phyloP scores from a whole-genome alignment of 2,797 vertebrate species.

The Manis crassicaudata region DNA sequence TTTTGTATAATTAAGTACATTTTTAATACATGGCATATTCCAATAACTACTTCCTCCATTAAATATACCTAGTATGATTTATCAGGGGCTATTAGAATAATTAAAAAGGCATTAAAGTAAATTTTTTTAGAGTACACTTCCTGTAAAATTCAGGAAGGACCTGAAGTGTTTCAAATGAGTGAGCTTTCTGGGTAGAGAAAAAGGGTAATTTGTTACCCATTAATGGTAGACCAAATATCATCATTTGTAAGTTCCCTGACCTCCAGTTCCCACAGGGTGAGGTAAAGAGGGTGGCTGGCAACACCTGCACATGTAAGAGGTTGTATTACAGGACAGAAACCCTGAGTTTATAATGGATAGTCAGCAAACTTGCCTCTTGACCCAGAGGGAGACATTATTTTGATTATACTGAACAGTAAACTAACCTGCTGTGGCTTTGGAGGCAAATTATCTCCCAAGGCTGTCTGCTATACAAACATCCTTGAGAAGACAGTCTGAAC shows the following conservation, averaged over 20 bases:
- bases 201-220: not conserved
- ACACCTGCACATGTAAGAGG: not conserved
- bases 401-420: slow-evolving; percentile 16
- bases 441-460: not conserved
- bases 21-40: not conserved
- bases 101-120: not conserved
- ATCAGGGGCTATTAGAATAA: not conserved
- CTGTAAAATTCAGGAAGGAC: not conserved
- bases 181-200: not conserved
- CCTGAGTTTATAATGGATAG: not conserved
- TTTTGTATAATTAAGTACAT: not conserved
- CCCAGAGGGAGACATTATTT: not conserved
- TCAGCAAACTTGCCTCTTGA: slow-evolving; percentile 8
- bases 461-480: not conserved
- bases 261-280: not conserved
- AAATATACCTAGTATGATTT: not conserved
- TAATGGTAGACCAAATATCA: not conserved
- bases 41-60: not conserved
- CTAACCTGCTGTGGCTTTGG: not conserved
- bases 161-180: not conserved
- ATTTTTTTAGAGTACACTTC: not conserved
- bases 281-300: not conserved
- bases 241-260: not conserved
- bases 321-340: not conserved
- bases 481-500: not conserved